Evolutionary conservation across 2,888 invertebrate species (phyloP).

Genomic region (Campaea margaritaria): DNA sequence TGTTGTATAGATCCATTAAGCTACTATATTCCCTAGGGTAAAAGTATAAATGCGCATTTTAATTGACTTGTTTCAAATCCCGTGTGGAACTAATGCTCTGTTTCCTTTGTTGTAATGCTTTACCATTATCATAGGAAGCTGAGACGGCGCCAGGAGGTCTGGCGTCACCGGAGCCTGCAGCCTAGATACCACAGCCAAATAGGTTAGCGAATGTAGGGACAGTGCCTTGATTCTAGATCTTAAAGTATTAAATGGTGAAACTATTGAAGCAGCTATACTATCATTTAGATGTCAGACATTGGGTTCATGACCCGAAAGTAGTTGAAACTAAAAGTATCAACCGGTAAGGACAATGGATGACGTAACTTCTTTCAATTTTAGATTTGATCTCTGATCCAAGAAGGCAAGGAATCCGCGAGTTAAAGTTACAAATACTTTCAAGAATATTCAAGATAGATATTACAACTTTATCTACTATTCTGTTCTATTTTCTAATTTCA

Average conservation of each 20-base stretch:
- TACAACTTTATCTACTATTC: background rate
- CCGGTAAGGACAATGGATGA: background rate
- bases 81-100: conserved; percentile 1
- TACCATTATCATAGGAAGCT: conserved; percentile 51
- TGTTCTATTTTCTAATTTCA: background rate
- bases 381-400: background rate
- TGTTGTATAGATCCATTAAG: background rate
- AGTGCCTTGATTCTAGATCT: background rate
- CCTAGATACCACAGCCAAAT: conserved; percentile 59
- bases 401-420: background rate
- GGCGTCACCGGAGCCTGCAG: conserved; percentile 61
- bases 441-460: background rate
- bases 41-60: background rate
- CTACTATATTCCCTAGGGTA: background rate
- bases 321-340: background rate
- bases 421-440: background rate
- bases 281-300: background rate
- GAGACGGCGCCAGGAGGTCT: conserved; percentile 75
- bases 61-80: background rate
- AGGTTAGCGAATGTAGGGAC: conserved; percentile 52
- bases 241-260: background rate
- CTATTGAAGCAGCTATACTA: background rate
- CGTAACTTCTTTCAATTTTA: background rate
- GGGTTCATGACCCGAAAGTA: background rate
- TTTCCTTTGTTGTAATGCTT: conserved; percentile 42